phyloP scores from a whole-genome alignment of 2,888 invertebrate genomes.

The Pyrocoelia pectoralis region DNA sequence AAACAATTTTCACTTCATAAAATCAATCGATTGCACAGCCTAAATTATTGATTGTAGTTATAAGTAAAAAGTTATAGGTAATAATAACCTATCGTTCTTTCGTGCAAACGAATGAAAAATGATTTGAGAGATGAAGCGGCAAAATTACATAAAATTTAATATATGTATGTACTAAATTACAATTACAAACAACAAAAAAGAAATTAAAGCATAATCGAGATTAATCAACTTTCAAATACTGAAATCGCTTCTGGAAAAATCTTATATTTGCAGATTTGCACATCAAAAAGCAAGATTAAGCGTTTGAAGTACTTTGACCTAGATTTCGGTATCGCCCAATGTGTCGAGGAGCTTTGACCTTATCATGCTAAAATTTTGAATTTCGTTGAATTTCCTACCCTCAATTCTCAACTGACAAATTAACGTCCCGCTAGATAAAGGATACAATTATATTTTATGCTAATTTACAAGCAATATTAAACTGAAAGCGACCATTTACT shows the following conservation, averaged over 20 bases:
- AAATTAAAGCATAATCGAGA: no score
- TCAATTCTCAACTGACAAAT: conserved; percentile 10
- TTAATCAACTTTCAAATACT: conserved; percentile 19
- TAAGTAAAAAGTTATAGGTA: no score
- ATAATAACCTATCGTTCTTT: no score
- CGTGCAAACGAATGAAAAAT: no score
- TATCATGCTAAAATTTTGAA: conserved; percentile 10
- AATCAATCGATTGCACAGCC: no score
- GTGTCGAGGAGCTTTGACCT: conserved; percentile 25
- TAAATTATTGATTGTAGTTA: no score
- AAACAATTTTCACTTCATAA: no score
- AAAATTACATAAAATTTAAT: no score
- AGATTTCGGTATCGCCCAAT: conserved; percentile 20
- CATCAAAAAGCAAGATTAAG: conserved; percentile 25
- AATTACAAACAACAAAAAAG: no score
- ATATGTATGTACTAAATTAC: no score
- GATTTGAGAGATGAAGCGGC: no score
- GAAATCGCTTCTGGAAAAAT: conserved; percentile 16
- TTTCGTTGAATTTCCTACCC: conserved; percentile 5
- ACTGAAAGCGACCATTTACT: conserved; percentile 16
- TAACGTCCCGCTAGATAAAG: conserved; percentile 11
- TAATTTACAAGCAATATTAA: conserved; percentile 27
- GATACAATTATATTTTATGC: conserved; percentile 26
- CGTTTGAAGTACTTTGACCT: conserved; percentile 23
- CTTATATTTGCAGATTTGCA: conserved; percentile 5